phyloP scores from a whole-genome alignment of 2,888 invertebrate genomes.

The Synanthedon vespiformis region DNA sequence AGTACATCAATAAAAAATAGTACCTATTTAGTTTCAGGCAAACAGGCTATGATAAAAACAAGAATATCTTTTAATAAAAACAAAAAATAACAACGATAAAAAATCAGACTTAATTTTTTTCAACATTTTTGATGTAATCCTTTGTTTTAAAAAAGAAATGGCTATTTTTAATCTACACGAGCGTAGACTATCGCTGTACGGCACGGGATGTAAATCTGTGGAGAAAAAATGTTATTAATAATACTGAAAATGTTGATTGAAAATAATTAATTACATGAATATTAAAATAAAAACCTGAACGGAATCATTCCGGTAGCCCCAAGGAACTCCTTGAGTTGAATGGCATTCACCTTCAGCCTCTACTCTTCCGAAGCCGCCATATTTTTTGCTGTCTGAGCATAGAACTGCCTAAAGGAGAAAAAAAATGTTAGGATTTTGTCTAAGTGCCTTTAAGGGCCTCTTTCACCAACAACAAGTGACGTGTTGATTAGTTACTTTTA shows the following conservation, averaged over 20 bases:
- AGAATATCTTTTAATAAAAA: no score
- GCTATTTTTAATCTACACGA: constrained; percentile 1
- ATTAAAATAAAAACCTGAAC: constrained; percentile 48
- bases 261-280: neutral
- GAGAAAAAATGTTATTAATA: constrained; percentile 7
- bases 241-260: neutral
- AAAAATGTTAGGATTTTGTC: neutral
- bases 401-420: constrained; percentile 40
- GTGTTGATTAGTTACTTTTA: no score
- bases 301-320: constrained; percentile 61
- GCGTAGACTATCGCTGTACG: constrained; percentile 79
- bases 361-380: constrained; percentile 58
- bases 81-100: no score
- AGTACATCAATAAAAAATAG: no score
- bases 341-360: constrained; percentile 45
- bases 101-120: no score
- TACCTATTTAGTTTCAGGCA: no score
- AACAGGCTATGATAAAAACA: no score
- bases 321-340: constrained; percentile 45
- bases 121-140: no score
- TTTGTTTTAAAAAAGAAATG: no score
- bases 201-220: constrained; percentile 78
- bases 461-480: no score
- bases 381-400: constrained; percentile 56
- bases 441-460: neutral